phyloP scores from a whole-genome alignment of 2,797 vertebrate species.

The Ambastaia sidthimunki region DNA sequence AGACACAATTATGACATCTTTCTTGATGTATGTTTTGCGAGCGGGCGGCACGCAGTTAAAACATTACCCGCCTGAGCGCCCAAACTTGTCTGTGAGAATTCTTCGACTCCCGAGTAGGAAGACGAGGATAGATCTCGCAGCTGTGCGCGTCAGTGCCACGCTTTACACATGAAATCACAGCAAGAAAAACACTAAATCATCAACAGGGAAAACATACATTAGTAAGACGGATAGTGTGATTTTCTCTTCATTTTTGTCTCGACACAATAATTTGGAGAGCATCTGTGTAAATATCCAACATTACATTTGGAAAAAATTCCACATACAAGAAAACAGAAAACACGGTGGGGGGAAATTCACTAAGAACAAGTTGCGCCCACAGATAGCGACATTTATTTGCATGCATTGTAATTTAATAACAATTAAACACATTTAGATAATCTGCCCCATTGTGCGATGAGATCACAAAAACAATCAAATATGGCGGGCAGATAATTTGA shows the following conservation, averaged over 20 bases:
- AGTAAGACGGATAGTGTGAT: conserved; percentile 36
- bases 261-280: conserved; percentile 8
- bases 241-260: conserved; percentile 4
- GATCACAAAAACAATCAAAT: neutral
- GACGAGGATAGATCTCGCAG: conserved; percentile 41
- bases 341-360: neutral
- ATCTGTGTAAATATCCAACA: conserved; percentile 11
- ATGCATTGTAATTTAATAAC: neutral
- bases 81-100: neutral
- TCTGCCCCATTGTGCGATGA: too few species aligned
- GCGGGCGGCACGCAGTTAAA: conserved; percentile 38
- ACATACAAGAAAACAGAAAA: neutral
- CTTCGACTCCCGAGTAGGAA: conserved; percentile 7
- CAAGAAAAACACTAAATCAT: conserved; percentile 36
- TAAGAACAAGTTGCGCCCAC: neutral
- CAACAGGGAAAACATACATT: conserved; percentile 52
- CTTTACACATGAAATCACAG: conserved; percentile 48
- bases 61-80: conserved; percentile 43
- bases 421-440: neutral
- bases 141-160: conserved; percentile 18
- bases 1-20: conserved; percentile 42
- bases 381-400: neutral
- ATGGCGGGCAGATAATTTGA: neutral
- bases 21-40: conserved; percentile 13
- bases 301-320: conserved; percentile 13